These are phyloP conservation scores for Diplosoma virens DNA, from an alignment of 23 tunicate genomes.

Conservation along the genomic window DNA sequence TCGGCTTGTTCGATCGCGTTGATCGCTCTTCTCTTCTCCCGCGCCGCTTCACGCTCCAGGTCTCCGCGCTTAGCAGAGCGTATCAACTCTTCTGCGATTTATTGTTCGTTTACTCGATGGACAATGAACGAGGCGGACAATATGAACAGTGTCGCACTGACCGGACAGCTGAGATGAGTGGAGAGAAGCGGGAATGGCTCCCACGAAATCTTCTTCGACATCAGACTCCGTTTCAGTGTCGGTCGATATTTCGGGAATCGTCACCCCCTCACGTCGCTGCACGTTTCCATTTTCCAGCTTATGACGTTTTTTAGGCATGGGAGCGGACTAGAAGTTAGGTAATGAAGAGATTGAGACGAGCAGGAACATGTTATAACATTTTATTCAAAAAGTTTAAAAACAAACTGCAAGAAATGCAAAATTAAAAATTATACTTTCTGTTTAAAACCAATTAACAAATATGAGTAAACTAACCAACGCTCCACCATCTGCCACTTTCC, in stretches of 20 bases:
- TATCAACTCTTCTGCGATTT: conserved; percentile 31
- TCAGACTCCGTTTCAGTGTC: conserved; percentile 65
- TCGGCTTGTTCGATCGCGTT: conserved; percentile 63
- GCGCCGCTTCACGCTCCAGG: conserved; percentile 45
- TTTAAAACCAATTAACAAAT: too few relatives aligned
- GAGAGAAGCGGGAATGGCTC: conserved; percentile 45
- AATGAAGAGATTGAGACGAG: too few relatives aligned
- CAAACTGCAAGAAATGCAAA: too few relatives aligned
- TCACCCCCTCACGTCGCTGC: neutral
- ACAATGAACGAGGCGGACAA: too few relatives aligned
- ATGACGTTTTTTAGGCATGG: neutral
- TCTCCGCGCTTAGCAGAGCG: conserved; percentile 62
- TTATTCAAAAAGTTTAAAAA: too few relatives aligned
- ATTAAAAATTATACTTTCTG: too few relatives aligned
- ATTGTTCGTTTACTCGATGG: too few relatives aligned
- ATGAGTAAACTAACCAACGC: neutral
- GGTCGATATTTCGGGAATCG: conserved; percentile 16
- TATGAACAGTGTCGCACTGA: too few relatives aligned
- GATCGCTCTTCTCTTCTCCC: conserved; percentile 57
- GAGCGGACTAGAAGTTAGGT: neutral
- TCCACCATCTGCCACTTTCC: conserved; percentile 1
- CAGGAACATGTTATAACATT: too few relatives aligned
- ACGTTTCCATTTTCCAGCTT: neutral
- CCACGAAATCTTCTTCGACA: conserved; percentile 55
- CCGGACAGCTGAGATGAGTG: conserved; percentile 56